These are phyloP conservation scores for Podilymbus podiceps DNA, from an alignment of 2,113 vertebrate species.

Conservation along the genomic window DNA sequence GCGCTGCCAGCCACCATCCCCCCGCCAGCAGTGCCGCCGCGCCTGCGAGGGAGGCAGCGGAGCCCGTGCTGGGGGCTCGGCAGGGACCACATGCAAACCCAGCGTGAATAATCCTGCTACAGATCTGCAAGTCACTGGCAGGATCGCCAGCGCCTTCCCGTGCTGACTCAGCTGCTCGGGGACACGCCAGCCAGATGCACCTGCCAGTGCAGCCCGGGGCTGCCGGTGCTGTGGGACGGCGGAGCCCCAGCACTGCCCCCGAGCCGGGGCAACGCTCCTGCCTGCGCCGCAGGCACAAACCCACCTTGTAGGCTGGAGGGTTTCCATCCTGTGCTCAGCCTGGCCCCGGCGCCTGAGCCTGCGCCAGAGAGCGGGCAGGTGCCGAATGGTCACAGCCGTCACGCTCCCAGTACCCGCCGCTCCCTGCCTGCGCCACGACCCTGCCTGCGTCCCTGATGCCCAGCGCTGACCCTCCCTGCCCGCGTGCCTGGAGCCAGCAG, in stretches of 20 bases:
- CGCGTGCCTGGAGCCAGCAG: rapidly evolving
- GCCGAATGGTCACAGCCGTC: rapidly evolving
- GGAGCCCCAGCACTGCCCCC: not conserved
- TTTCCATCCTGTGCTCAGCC: rapidly evolving
- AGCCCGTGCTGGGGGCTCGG: not conserved
- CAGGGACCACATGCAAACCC: not conserved
- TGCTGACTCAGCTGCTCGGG: constrained; percentile 8
- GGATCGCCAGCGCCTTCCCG: not conserved
- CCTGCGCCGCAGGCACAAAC: rapidly evolving
- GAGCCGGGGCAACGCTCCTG: not conserved
- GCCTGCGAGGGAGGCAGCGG: not conserved
- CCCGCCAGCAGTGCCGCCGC: not conserved
- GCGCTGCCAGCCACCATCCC: not conserved
- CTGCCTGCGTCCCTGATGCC: not conserved
- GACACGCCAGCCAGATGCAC: not conserved
- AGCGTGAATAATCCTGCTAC: not conserved
- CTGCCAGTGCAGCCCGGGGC: not conserved
- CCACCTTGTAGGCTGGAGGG: not conserved
- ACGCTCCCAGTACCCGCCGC: not conserved
- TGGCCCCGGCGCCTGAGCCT: rapidly evolving
- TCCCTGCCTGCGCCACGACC: not conserved
- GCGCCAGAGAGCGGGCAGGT: not conserved
- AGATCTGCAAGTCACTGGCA: constrained; percentile 37
- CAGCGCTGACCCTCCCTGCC: not conserved
- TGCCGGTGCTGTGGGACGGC: not conserved